phyloP scores from a whole-genome alignment of 2,888 invertebrate species.

The Spilosoma lubricipeda region DNA sequence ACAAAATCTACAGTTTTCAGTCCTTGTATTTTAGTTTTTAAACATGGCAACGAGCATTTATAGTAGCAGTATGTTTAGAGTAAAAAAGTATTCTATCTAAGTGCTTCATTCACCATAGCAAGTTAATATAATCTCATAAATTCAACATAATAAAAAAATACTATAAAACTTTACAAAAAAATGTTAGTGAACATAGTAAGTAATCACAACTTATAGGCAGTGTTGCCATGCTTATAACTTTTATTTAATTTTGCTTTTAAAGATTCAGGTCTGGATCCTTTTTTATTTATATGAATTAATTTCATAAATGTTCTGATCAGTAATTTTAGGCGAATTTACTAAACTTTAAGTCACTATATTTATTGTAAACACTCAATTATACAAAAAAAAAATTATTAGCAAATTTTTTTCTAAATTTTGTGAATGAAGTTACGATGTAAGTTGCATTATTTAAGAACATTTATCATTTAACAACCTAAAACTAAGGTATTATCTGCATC shows the following conservation, averaged over 20 bases:
- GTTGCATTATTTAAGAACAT: neutral
- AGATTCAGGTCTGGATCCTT: slow-evolving; percentile 26
- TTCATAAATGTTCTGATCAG: slow-evolving; percentile 21
- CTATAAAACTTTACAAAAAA: slow-evolving; percentile 12
- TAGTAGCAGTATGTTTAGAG: slow-evolving; percentile 11
- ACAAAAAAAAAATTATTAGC: slow-evolving; percentile 23
- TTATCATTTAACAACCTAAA: neutral
- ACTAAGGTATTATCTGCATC: neutral
- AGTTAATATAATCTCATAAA: neutral
- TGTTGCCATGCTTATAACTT: slow-evolving; percentile 41
- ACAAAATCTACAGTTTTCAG: slow-evolving; percentile 37
- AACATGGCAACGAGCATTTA: slow-evolving; percentile 47
- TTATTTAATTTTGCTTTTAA: slow-evolving; percentile 26
- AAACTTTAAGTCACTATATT: slow-evolving; percentile 53
- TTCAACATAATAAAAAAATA: slow-evolving; percentile 5
- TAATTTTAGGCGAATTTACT: slow-evolving; percentile 58
- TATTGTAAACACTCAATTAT: slow-evolving; percentile 31
- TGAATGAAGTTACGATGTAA: slow-evolving; percentile 23
- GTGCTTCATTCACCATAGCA: slow-evolving; percentile 9
- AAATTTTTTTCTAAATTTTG: slow-evolving; percentile 25
- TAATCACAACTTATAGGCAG: slow-evolving; percentile 19
- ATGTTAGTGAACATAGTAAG: slow-evolving; percentile 9
- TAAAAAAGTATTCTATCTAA: slow-evolving; percentile 7
- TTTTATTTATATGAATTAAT: slow-evolving; percentile 30
- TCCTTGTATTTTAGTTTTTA: slow-evolving; percentile 28